These are phyloP conservation scores for Pristionchus exspectatus DNA, from an alignment of 2,888 invertebrate species.

Conservation along the genomic window DNA sequence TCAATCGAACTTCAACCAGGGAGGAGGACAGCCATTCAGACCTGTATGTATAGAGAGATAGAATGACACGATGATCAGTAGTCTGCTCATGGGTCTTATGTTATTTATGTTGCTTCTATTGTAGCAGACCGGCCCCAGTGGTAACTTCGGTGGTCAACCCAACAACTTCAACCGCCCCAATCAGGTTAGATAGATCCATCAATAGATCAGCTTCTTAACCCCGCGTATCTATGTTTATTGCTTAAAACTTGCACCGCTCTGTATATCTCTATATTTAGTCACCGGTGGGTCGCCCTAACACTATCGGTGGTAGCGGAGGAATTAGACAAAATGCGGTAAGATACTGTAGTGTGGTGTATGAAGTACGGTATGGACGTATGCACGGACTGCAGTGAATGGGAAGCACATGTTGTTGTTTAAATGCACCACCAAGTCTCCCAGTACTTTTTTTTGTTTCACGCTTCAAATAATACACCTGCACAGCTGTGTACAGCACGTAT, in stretches of 20 bases:
- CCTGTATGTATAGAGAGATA: neutral
- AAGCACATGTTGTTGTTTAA: too few species aligned
- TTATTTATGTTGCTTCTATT: neutral
- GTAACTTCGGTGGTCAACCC: constrained; percentile 15
- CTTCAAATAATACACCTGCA: too few species aligned
- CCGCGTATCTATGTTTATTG: neutral
- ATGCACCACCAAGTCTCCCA: too few species aligned
- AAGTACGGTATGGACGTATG: neutral
- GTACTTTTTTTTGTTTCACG: too few species aligned
- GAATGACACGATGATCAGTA: neutral
- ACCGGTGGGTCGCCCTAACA: neutral
- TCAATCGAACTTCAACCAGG: neutral
- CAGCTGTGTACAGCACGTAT: too few species aligned
- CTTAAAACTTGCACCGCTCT: neutral
- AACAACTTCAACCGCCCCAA: neutral
- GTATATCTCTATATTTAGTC: neutral
- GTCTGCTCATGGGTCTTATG: too few species aligned
- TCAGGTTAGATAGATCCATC: neutral
- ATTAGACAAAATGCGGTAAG: neutral
- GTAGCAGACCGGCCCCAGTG: neutral
- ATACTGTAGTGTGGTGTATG: neutral
- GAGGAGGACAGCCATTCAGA: neutral
- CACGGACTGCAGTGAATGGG: too few species aligned
- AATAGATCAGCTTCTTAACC: neutral
- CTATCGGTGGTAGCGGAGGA: neutral